phyloP scores from a whole-genome alignment of 1,140 invertebrate species.

The Euwallacea similis region DNA sequence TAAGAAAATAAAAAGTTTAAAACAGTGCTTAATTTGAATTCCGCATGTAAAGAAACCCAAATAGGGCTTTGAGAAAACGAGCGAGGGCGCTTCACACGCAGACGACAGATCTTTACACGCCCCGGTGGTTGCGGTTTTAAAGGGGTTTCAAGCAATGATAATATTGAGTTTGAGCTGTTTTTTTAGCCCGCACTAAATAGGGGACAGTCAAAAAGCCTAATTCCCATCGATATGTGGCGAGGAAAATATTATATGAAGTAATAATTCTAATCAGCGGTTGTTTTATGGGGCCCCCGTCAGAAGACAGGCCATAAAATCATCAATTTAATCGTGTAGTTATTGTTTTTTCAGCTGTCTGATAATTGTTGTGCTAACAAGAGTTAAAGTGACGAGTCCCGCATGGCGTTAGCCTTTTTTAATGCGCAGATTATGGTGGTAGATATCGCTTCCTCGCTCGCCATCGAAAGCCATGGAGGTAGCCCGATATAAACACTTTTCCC shows the following conservation, averaged over 20 bases:
- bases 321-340: background rate
- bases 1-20: constrained; percentile 52
- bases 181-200: no score
- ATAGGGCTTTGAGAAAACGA: constrained; percentile 35
- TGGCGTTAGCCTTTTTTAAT: constrained; percentile 2
- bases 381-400: constrained; percentile 13
- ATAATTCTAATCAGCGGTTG: no score
- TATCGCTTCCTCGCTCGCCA: background rate
- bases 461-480: background rate
- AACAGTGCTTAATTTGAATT: constrained; percentile 49
- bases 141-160: no score
- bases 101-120: no score
- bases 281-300: no score
- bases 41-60: constrained; percentile 45
- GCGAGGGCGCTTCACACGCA: no score
- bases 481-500: background rate
- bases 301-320: no score
- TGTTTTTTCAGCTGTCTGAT: constrained; percentile 15
- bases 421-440: constrained; percentile 19
- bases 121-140: no score
- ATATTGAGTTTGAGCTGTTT: no score
- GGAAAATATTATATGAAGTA: no score
- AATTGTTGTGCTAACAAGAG: background rate
- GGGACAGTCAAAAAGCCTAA: no score
- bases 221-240: no score